Evolutionary conservation across 37 sponge, comb jelly and placozoan species (phyloP).

Genomic region (Mnemiopsis leidyi): DNA sequence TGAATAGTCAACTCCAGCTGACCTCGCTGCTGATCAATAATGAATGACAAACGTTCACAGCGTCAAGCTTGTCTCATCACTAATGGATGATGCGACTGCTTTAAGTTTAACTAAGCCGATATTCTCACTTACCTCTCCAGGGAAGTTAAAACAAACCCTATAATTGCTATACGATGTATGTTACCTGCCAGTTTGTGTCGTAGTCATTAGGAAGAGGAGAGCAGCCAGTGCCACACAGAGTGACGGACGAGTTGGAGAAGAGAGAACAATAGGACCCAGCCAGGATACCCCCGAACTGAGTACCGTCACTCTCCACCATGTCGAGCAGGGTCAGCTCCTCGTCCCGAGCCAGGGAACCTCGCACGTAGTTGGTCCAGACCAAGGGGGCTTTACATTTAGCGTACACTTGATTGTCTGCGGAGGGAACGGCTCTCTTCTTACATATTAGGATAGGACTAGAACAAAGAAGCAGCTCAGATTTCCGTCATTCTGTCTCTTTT

Average conservation of each 20-base stretch:
- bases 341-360: background rate
- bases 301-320: background rate
- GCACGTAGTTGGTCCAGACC: slow-evolving; percentile 4
- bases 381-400: background rate
- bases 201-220: background rate
- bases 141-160: too few species aligned
- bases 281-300: background rate
- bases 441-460: too few species aligned
- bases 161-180: too few species aligned
- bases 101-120: too few species aligned
- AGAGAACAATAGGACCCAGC: background rate
- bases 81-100: too few species aligned
- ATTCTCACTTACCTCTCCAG: too few species aligned
- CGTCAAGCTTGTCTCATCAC: too few species aligned
- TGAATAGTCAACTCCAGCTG: too few species aligned
- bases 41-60: too few species aligned
- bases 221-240: background rate
- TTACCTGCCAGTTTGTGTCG: slow-evolving; percentile 24
- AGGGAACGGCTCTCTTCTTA: background rate
- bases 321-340: slow-evolving; percentile 2
- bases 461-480: too few species aligned
- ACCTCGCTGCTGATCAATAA: too few species aligned
- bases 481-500: too few species aligned
- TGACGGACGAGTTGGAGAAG: background rate
- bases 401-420: background rate